A percentile compares a stretch with the other conserved stretches of the same genome.
Evolutionary conservation across 1,140 invertebrate species (phyloP).

Genomic region (Bursaphelenchus mucronatus): DNA sequence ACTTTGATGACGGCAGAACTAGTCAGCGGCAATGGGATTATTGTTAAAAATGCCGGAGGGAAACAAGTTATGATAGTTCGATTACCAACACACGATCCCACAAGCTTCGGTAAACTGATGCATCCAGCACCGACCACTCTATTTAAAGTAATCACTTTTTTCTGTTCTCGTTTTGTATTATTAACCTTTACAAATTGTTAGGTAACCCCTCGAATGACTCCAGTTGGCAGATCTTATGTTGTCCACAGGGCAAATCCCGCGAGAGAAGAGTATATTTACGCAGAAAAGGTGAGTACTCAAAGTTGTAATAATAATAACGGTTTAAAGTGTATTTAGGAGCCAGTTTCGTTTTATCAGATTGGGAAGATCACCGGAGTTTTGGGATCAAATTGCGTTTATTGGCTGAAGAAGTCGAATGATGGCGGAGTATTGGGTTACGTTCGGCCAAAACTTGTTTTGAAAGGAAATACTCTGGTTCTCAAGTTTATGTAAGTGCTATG

Average conservation of each 20-base stretch:
- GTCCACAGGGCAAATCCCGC: slow-evolving; percentile 31
- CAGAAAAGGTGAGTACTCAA: slow-evolving; percentile 21
- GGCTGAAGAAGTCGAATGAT: slow-evolving; percentile 33
- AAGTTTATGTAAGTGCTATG: slow-evolving; percentile 40
- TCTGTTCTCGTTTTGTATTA: not conserved
- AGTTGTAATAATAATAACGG: slow-evolving; percentile 10
- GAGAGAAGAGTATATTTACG: slow-evolving; percentile 19
- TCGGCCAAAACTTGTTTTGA: slow-evolving; percentile 45
- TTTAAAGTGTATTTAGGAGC: not conserved
- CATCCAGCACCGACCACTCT: slow-evolving; percentile 42
- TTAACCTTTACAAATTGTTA: slow-evolving; percentile 15
- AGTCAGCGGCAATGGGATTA: slow-evolving; percentile 26
- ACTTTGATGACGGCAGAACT: slow-evolving; percentile 34
- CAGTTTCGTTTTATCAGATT: slow-evolving; percentile 41
- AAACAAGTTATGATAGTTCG: slow-evolving; percentile 42
- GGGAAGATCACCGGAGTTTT: slow-evolving; percentile 43
- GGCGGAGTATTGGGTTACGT: slow-evolving; percentile 44
- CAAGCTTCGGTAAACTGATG: slow-evolving; percentile 41
- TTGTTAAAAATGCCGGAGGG: slow-evolving; percentile 36
- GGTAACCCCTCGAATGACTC: slow-evolving; percentile 1
- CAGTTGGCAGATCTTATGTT: slow-evolving; percentile 22
- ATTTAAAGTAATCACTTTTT: slow-evolving; percentile 36
- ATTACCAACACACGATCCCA: slow-evolving; percentile 31
- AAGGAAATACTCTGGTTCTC: slow-evolving; percentile 39
- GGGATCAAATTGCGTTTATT: slow-evolving; percentile 46